These are phyloP conservation scores for Corythornis leucogaster DNA, from an alignment of 2,797 vertebrate species.

Conservation along the genomic window DNA sequence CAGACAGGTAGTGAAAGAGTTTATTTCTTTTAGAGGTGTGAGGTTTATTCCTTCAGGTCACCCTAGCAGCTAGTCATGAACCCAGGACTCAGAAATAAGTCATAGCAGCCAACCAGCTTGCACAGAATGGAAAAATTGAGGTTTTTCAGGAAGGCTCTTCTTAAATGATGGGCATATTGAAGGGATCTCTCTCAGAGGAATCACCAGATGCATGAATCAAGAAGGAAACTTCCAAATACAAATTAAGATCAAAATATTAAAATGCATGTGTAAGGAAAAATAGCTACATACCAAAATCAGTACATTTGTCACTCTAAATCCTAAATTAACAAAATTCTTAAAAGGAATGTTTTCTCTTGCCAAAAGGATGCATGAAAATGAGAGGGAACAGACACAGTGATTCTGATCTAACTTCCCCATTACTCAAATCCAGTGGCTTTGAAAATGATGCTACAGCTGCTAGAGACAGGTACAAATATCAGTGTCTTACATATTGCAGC, in stretches of 20 bases:
- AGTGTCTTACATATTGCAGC: not conserved
- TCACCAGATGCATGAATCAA: not conserved
- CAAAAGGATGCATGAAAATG: not conserved
- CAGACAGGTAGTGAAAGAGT: not conserved
- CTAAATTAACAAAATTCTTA: not conserved
- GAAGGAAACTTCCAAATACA: not conserved
- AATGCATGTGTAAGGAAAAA: not conserved
- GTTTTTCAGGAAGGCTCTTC: not conserved
- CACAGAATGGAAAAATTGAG: not conserved
- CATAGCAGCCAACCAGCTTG: not conserved
- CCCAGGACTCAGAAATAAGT: not conserved
- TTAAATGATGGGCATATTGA: not conserved
- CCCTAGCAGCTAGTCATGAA: not conserved
- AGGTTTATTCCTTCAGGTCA: not conserved
- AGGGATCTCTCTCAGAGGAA: not conserved
- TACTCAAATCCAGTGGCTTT: not conserved
- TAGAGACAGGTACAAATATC: not conserved
- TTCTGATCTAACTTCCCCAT: not conserved
- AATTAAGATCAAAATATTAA: not conserved
- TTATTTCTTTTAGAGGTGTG: not conserved
- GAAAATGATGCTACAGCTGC: not conserved
- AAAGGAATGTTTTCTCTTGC: not conserved
- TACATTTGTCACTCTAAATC: not conserved
- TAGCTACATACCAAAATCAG: not conserved
- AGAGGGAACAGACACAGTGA: not conserved